Conservation (phyloP, 2,888 invertebrate species). For the Phoenoteleia sp. region DNA sequence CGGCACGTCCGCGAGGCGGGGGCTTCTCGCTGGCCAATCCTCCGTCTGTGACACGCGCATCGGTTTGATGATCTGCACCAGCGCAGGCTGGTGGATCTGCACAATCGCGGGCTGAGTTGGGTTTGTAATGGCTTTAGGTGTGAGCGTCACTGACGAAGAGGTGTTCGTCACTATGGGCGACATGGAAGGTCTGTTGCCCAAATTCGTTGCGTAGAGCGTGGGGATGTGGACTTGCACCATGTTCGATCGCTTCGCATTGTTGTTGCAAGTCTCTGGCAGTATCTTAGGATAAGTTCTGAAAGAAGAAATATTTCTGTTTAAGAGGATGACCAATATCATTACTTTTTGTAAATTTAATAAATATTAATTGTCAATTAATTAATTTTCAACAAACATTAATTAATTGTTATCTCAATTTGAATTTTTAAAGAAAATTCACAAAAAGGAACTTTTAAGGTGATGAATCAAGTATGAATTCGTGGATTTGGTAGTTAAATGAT, state of each 20-base stretch:
- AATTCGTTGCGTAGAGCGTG: conserved; percentile 31
- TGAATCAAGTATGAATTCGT: too few relatives aligned
- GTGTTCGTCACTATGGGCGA: conserved; percentile 22
- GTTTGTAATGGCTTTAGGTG: conserved; percentile 27
- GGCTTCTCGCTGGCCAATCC: not conserved
- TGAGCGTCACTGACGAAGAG: conserved; percentile 9
- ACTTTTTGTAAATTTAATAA: too few relatives aligned
- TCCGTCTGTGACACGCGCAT: conserved; percentile 50
- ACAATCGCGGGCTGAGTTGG: conserved; percentile 60
- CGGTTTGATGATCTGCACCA: conserved; percentile 68
- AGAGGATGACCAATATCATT: too few relatives aligned
- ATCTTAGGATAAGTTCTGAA: conserved; percentile 66
- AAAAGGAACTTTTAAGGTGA: too few relatives aligned
- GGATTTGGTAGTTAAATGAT: too few relatives aligned
- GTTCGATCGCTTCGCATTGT: conserved; percentile 7
- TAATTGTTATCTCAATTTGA: too few relatives aligned
- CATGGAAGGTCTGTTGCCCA: conserved; percentile 4
- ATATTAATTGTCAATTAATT: too few relatives aligned
- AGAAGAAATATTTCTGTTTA: conserved; percentile 13
- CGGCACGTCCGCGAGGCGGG: conserved; percentile 12
- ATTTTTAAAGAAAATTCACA: too few relatives aligned
- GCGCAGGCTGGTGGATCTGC: conserved; percentile 61
- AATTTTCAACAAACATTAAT: too few relatives aligned
- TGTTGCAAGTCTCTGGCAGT: not conserved
- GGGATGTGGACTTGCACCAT: conserved; percentile 57